Percentiles rank a stretch among this genome's conserved stretches.
phyloP scores from a whole-genome alignment of 2,797 vertebrate species.

The Sebastes kiyomatsui region DNA sequence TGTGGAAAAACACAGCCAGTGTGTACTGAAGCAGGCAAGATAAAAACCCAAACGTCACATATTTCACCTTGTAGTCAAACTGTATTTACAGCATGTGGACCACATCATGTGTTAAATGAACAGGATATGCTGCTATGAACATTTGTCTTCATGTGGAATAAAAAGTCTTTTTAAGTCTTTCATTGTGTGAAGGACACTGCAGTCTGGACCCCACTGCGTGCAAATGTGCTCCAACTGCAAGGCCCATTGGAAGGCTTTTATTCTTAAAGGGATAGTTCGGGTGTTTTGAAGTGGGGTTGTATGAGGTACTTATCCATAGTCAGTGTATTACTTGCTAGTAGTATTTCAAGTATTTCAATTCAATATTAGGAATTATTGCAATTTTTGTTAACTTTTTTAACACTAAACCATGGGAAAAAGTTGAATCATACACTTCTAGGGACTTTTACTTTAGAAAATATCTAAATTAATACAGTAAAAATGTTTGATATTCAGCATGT shows the following conservation, averaged over 20 bases:
- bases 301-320: no score
- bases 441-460: no score
- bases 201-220: background rate
- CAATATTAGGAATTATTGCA: no score
- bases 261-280: background rate
- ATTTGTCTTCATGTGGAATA: background rate
- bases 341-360: no score
- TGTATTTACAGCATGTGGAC: background rate
- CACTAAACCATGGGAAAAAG: no score
- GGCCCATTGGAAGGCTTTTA: constrained; percentile 9
- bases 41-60: background rate
- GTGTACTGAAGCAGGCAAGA: background rate
- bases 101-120: background rate
- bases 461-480: no score
- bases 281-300: no score
- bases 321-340: no score
- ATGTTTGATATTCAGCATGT: no score
- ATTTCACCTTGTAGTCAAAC: background rate
- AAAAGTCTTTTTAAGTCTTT: background rate
- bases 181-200: background rate
- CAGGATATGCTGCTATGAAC: background rate
- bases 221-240: background rate
- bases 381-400: no score
- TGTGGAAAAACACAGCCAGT: background rate
- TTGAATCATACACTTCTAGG: no score